These are phyloP conservation scores for Eucera pruinosa DNA, from an alignment of 2,888 invertebrate genomes.

Conservation along the genomic window DNA sequence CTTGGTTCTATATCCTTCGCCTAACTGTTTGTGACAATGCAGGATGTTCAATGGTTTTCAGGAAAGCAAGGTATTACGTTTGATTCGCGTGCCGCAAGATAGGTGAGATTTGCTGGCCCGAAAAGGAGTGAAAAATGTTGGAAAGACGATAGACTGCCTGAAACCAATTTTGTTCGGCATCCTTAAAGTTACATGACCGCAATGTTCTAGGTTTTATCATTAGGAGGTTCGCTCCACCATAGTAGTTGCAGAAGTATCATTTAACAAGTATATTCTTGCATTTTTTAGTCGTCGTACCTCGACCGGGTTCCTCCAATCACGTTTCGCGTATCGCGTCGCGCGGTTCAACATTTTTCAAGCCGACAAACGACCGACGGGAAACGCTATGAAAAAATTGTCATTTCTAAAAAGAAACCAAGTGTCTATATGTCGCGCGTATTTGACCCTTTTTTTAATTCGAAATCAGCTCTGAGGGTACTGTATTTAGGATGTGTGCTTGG, in stretches of 20 bases:
- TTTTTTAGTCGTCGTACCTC: conserved; percentile 60
- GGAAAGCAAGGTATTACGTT: conserved; percentile 92
- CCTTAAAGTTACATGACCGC: conserved; percentile 71
- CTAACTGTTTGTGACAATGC: background rate
- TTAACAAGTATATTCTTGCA: conserved; percentile 73
- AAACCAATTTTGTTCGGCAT: conserved; percentile 67
- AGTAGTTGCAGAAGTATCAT: conserved; percentile 71
- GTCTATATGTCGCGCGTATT: conserved; percentile 40
- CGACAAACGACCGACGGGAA: conserved; percentile 24
- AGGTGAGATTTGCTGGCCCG: conserved; percentile 85
- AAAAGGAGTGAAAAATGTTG: conserved; percentile 54
- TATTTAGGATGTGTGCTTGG: conserved; percentile 36
- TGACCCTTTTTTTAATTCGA: conserved; percentile 26
- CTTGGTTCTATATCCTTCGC: background rate
- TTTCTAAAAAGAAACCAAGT: conserved; percentile 25
- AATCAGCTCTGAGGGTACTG: conserved; percentile 33
- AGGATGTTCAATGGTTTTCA: conserved; percentile 84
- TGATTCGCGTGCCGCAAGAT: conserved; percentile 90
- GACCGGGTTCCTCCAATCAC: conserved; percentile 60
- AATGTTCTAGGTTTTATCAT: conserved; percentile 69
- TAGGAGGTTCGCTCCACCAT: conserved; percentile 67
- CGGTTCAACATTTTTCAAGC: conserved; percentile 41
- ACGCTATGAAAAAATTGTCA: conserved; percentile 32
- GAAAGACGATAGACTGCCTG: conserved; percentile 72
- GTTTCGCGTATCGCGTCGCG: conserved; percentile 44